These are phyloP conservation scores for Riparia riparia DNA, from an alignment of 2,113 vertebrate genomes.

Conservation along the genomic window DNA sequence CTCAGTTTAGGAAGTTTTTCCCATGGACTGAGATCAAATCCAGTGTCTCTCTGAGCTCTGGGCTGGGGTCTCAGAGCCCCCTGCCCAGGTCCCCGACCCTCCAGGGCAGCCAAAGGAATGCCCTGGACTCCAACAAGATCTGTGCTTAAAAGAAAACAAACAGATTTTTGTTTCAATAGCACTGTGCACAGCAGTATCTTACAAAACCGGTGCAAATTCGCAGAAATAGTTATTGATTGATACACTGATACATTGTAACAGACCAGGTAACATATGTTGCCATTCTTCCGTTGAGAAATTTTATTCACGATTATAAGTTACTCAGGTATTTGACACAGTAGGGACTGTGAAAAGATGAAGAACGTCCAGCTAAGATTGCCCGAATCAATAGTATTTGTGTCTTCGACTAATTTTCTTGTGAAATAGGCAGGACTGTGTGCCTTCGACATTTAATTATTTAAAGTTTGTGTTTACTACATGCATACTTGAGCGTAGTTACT, in stretches of 20 bases:
- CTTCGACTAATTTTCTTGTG: background rate
- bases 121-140: too few relatives aligned
- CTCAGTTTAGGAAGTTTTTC: too few relatives aligned
- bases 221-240: background rate
- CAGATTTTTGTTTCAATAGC: background rate
- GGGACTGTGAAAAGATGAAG: background rate
- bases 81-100: too few relatives aligned
- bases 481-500: background rate
- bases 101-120: too few relatives aligned
- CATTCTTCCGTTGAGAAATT: background rate
- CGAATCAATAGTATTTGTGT: background rate
- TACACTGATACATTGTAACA: background rate
- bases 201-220: background rate
- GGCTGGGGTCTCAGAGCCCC: too few relatives aligned
- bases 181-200: background rate
- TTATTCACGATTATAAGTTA: background rate
- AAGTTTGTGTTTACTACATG: background rate
- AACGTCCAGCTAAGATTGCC: background rate
- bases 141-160: background rate
- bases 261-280: background rate
- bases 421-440: background rate
- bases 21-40: too few relatives aligned
- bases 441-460: background rate
- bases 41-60: too few relatives aligned
- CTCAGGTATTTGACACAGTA: background rate